Conservation (phyloP, 2,113 vertebrate species). For the Pycnonotus jocosus region DNA sequence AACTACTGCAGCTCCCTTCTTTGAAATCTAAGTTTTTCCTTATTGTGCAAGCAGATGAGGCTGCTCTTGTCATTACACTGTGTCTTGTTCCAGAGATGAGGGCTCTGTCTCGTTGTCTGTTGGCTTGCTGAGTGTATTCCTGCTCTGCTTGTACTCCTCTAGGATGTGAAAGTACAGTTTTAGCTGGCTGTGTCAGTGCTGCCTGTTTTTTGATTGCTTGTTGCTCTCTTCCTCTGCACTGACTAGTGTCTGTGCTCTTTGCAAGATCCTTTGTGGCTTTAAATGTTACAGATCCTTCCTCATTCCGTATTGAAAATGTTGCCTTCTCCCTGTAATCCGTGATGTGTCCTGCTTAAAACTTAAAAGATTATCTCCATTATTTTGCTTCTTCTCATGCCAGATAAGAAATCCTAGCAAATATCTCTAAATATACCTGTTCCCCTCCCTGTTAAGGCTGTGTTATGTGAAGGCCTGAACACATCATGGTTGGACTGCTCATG, state of each 20-base stretch:
- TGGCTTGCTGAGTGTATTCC: not conserved
- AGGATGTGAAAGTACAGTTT: not conserved
- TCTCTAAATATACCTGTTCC: not conserved
- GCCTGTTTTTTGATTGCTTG: not conserved
- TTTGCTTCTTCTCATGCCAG: not conserved
- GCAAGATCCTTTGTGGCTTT: not conserved
- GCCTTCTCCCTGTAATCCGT: not conserved
- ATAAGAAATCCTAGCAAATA: not conserved
- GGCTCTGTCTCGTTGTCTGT: not conserved
- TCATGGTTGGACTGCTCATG: not conserved
- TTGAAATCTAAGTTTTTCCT: not conserved
- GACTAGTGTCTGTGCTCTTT: not conserved
- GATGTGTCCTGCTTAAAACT: not conserved
- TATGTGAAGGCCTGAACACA: not conserved
- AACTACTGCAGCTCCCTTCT: not conserved
- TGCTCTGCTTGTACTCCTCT: not conserved
- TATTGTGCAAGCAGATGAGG: rapidly evolving
- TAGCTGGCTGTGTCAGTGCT: not conserved
- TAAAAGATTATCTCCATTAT: not conserved
- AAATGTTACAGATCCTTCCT: not conserved
- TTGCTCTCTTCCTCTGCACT: not conserved
- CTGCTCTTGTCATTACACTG: not conserved
- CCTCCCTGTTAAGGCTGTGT: not conserved
- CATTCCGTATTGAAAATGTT: not conserved
- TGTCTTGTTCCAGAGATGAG: not conserved